These are phyloP conservation scores for Hydropsyche betteni DNA, from an alignment of 2,888 invertebrate genomes.

Conservation along the genomic window DNA sequence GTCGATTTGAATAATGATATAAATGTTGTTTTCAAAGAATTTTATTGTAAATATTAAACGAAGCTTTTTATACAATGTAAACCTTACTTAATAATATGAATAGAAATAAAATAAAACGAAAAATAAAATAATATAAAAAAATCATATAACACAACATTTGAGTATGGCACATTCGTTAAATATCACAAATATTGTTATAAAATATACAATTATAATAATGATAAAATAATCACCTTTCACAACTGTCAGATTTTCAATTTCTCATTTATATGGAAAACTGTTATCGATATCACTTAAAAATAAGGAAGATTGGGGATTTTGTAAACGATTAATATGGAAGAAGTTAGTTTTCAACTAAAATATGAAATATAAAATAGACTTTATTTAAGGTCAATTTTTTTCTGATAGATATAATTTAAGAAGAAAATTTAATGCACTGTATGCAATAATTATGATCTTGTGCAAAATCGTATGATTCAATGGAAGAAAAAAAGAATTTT, in stretches of 20 bases:
- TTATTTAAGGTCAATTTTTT: no score
- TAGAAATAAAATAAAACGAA: background rate
- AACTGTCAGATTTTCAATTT: background rate
- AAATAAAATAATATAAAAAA: constrained; percentile 16
- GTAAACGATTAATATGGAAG: no score
- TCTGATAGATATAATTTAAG: no score
- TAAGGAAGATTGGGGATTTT: no score
- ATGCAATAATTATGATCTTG: no score
- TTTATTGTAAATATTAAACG: constrained; percentile 36
- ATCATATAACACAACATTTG: constrained; percentile 38
- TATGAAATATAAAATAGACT: no score
- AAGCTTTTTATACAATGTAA: constrained; percentile 13
- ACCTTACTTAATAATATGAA: background rate
- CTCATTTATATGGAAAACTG: background rate
- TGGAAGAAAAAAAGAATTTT: no score
- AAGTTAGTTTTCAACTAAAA: no score
- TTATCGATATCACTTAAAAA: constrained; percentile 8
- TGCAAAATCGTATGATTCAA: no score
- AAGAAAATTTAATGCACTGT: no score
- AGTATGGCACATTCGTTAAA: constrained; percentile 33
- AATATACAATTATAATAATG: constrained; percentile 17
- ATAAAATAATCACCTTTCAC: no score
- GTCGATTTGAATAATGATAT: no score
- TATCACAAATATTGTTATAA: constrained; percentile 27
- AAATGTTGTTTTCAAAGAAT: constrained; percentile 8